Percentiles rank a stretch among this genome's conserved stretches.
Evolutionary conservation across 2,113 vertebrate species (phyloP).

Genomic region (Sinocyclocheilus rhinocerous): DNA sequence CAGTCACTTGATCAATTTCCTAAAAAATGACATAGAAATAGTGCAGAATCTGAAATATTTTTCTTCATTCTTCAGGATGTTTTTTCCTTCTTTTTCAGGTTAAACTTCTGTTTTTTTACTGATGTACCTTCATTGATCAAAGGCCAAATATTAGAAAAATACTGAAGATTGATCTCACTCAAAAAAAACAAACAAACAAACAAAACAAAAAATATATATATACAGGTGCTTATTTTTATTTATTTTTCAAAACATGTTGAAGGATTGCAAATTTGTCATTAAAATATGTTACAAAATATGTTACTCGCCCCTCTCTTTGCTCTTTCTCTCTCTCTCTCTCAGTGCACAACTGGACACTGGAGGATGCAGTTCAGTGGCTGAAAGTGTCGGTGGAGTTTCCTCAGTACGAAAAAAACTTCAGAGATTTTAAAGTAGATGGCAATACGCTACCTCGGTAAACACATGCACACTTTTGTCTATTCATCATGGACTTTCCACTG

Average conservation of each 20-base stretch:
- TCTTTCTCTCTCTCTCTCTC: constrained; percentile 51
- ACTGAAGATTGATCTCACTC: background rate
- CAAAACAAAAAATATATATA: no score
- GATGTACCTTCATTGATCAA: no score
- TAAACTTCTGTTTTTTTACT: no score
- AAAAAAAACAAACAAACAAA: no score
- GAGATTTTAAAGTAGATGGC: constrained; percentile 90
- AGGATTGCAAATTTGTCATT: background rate
- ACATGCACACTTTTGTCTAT: constrained; percentile 1
- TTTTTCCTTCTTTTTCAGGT: no score
- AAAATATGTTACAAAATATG: background rate
- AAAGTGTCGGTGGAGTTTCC: constrained; percentile 96
- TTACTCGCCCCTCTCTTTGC: background rate
- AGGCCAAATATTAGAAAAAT: background rate
- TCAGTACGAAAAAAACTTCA: constrained; percentile 94
- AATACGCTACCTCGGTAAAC: constrained; percentile 92
- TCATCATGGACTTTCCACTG: background rate
- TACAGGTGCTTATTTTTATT: no score
- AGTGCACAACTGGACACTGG: constrained; percentile 99
- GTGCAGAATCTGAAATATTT: background rate
- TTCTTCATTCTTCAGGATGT: no score
- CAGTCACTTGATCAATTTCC: background rate
- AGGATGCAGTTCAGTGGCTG: constrained; percentile 92
- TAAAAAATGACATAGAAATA: background rate
- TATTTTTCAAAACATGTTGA: background rate